Evolutionary conservation across 2,113 vertebrate genomes (phyloP), one percentile per base, ranked within the genome.

Genomic region (Okapia johnstoni): DNA sequence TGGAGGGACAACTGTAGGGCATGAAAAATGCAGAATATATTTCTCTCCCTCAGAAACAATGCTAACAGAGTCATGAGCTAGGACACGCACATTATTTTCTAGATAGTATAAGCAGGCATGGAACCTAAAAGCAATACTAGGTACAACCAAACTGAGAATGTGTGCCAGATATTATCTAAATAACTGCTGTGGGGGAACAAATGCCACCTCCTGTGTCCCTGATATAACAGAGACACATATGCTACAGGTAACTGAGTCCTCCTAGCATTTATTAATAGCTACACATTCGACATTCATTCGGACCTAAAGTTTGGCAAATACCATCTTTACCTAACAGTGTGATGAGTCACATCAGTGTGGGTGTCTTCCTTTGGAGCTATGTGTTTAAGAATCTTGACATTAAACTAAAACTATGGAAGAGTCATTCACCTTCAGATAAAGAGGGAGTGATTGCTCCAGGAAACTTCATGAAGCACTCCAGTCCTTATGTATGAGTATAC

Each of bases 101-200:
- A 91, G 94, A 76, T 79, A 80, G 77, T 84, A 94, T 63, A 96
- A 96, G 28, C 23, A 88, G 92, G 81, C 26, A 61, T 85, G 90
- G 88, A 96, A 70, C 55, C 36, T 96, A 94, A 97, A 94, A 86
- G 63, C 33, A 95, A 79, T 93, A 76, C 96, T 46, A 97, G 89
- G 97, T 96, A 90, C 96, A 94, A 86, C 28, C 80, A 93, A 79
- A 90, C 70, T 61, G 96, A 80, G 79, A 95, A 93, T 36, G 87
- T 83, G 97, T 96, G 76, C 55, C 7, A 80, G 94, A 88, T 52
- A 73, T 95, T 90, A 96, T 90, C 95, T 96, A 96, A 97, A 93
- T 96, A 97, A 93, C 57, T 90, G 48, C 58, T 21, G 81, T 48
- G 63, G 61, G 30, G 58, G 36, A 93, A 96, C n/a, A 95, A 97